Conservation (phyloP, 1,140 invertebrate genomes). For the Drosophila repletoides region DNA sequence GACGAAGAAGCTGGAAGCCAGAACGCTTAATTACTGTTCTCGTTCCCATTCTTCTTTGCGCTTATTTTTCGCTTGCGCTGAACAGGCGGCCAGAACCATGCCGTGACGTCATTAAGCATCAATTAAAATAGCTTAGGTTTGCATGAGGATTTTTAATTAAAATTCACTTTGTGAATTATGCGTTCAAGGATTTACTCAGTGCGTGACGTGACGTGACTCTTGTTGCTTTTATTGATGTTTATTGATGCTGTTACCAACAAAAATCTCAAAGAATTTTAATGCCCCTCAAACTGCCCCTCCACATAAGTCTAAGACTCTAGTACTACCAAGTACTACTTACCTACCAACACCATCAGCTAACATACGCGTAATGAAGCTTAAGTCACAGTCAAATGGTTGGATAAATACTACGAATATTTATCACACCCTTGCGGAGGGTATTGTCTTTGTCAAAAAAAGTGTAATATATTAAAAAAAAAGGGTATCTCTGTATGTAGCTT, state of each 20-base stretch:
- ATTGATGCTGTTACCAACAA: constrained; percentile 1
- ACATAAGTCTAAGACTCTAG: no score
- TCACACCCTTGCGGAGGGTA: no score
- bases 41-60: constrained; percentile 6
- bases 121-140: constrained; percentile 77
- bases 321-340: no score
- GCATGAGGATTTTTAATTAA: constrained; percentile 78
- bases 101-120: constrained; percentile 72
- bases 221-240: constrained; percentile 18
- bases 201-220: constrained; percentile 45
- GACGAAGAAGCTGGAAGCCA: no score
- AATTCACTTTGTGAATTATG: constrained; percentile 79
- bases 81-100: constrained; percentile 45
- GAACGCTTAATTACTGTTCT: constrained; percentile 68
- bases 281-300: neutral
- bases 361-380: no score
- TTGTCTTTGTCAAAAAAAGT: no score
- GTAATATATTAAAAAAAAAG: no score
- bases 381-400: no score
- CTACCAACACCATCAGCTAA: no score
- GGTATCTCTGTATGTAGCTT: no score
- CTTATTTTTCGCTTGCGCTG: neutral
- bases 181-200: constrained; percentile 57
- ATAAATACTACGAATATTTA: no score
- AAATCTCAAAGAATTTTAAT: constrained; percentile 20